Evolutionary conservation across 2,888 invertebrate species (phyloP), one percentile per base, ranked within the genome.

Genomic region (Lithosia quadra): DNA sequence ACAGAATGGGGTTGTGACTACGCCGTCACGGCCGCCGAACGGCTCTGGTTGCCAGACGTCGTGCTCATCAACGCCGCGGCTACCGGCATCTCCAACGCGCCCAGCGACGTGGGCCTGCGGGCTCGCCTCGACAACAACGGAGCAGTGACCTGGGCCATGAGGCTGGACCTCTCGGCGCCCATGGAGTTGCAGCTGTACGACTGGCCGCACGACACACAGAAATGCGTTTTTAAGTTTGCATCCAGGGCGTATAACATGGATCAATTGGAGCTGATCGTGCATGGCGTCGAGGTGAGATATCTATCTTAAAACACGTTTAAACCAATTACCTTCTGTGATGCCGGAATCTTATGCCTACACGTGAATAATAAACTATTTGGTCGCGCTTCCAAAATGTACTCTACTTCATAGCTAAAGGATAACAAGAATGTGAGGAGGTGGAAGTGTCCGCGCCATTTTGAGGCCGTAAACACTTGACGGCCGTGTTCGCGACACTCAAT

Each of bases 21-120:
- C 57, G 89, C 97, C 55, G 95, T 97, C 85, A 92, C 97, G 82
- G 96, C 96, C 11, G 96, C 96, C 70, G 96, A 96, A 87, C 97
- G 97, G 85, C 94, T 98, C 78, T 98, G 98, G 97, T 96, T 96
- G 88, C 98, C 98, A 5, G 98, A 97, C 88, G 93, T 98, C 71
- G 95, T 96, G 73, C 93, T 97, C 18, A 96, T 97, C 79, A 98
- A 97, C 90, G 96, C 96, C 90, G 96, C 97, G 73, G 96, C 96
- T 3, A 95, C 95, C 11, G 95, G 96, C 53, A 95, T 94, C 57
- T 57, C 67, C 36, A 61, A 21, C 34, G 43, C 67, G 0, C 95
- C 94, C 57, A 94, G 95, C 13, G 95, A 96, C 55, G 96, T 96
- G 9, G 97, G 97, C 9, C 96, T 97, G 8, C 95, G 96, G 1